A percentile compares a stretch with the other conserved stretches of the same genome.
phyloP scores from a whole-genome alignment of 2,113 vertebrate genomes.

The Syngnathus floridae region DNA sequence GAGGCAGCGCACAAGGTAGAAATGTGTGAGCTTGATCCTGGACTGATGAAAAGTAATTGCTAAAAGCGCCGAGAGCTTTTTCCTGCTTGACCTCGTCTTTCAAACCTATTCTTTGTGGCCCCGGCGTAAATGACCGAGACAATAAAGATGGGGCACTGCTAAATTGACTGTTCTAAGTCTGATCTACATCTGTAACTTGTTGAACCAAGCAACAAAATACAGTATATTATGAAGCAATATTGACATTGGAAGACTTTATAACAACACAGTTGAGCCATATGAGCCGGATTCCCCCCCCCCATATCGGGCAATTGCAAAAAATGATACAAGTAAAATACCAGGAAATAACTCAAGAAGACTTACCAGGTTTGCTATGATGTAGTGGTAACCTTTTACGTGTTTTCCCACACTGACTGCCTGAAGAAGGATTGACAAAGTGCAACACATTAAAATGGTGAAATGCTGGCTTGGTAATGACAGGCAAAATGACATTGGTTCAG shows the following conservation, averaged over 20 bases:
- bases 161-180: constrained; percentile 15
- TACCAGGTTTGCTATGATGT: constrained; percentile 95
- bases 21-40: constrained; percentile 24
- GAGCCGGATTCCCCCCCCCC: background rate
- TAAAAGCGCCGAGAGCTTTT: constrained; percentile 36
- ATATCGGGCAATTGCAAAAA: background rate
- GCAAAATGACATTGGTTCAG: background rate
- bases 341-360: constrained; percentile 44
- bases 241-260: background rate
- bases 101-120: constrained; percentile 18
- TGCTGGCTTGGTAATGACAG: background rate
- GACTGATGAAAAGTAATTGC: constrained; percentile 51
- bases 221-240: constrained; percentile 1
- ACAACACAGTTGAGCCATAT: background rate
- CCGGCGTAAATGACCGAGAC: constrained; percentile 25
- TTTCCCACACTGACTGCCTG: constrained; percentile 94
- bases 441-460: background rate
- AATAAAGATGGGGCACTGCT: constrained; percentile 27
- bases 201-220: constrained; percentile 1
- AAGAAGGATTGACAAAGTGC: constrained; percentile 10
- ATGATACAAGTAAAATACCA: background rate
- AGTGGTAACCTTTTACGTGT: constrained; percentile 94
- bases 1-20: constrained; percentile 20
- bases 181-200: constrained; percentile 14
- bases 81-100: constrained; percentile 23